Evolutionary conservation across 2,888 invertebrate genomes (phyloP), one percentile per base, ranked within the genome.

Genomic region (Volucella inanis): DNA sequence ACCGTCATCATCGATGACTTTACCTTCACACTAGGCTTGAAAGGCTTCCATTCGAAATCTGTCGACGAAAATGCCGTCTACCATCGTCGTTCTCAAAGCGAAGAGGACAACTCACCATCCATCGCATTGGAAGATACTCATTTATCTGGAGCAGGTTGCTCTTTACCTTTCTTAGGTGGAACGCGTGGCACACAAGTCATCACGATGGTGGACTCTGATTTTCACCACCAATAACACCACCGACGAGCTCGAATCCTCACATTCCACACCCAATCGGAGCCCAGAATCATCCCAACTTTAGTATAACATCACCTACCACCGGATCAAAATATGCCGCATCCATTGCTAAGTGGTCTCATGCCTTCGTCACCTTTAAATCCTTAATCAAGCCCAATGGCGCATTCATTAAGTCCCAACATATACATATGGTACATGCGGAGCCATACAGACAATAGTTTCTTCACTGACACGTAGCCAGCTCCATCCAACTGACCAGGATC

Each of bases 61-160:
- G 97, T 98, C 0, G 98, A 98, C 89, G 98, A 98, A 90, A 96
- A 95, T 76, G 96, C 97, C 10, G 95, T 96, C 50, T 96, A 95
- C 88, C 93, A 96, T n/a, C 92, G 95, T 1, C 93, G 96, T 77
- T 96, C 98, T 1, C 95, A 98, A 88, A 97, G 97, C 1, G 98
- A 98, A 91, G 98, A 99, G 89, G 98, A 99, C 90, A 98, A 98
- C 93, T 98, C 98, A 1, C 97, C 98, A 0, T 98, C 98, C 0
- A 95, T 98, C 88, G 90, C 97, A 0, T 88, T 92, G 88, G 92
- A 94, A 91, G 92, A 92, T 38, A 89, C 89, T 54, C 89, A 90
- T 50, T 91, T 91, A 3, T 92, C 92, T 9, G 91, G 91, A 8
- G 88, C 90, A 0, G 92, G 92, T 0, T 92, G 92, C 0, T 92